phyloP scores from a whole-genome alignment of 2,888 invertebrate genomes.

The Peribatodes rhomboidaria region DNA sequence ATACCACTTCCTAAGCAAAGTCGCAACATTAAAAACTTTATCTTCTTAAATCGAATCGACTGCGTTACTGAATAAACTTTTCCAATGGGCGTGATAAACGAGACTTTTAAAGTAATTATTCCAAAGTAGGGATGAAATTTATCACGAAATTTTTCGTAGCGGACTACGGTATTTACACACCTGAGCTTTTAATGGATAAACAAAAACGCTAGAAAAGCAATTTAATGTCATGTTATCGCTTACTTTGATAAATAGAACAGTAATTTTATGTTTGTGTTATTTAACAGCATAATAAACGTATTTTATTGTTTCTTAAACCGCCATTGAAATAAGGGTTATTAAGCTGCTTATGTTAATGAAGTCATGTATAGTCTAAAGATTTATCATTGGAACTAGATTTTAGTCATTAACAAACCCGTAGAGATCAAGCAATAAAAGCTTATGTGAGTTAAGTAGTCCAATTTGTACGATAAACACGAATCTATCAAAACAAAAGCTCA shows the following conservation, averaged over 20 bases:
- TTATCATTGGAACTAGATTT: too few species aligned
- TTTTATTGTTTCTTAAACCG: conserved; percentile 8
- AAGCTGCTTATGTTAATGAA: background rate
- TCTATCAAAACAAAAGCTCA: background rate
- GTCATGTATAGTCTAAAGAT: background rate
- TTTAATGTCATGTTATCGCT: background rate
- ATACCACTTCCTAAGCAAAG: background rate
- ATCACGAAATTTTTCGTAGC: conserved; percentile 7
- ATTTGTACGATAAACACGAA: background rate
- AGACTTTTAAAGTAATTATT: conserved; percentile 60
- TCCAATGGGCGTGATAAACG: conserved; percentile 67
- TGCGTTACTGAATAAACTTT: conserved; percentile 52
- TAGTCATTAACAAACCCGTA: background rate
- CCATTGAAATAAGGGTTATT: conserved; percentile 35
- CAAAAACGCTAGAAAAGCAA: background rate
- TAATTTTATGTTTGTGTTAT: background rate
- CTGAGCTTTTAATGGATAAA: conserved; percentile 14
- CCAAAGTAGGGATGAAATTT: conserved; percentile 50
- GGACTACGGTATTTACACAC: conserved; percentile 5
- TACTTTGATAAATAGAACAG: background rate
- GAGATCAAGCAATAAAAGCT: background rate
- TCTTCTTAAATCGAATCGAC: conserved; percentile 5
- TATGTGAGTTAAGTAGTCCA: background rate
- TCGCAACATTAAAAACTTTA: conserved; percentile 9
- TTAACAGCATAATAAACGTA: background rate